These are phyloP conservation scores for Nomada flava DNA, from an alignment of 2,888 invertebrate genomes.

Conservation along the genomic window DNA sequence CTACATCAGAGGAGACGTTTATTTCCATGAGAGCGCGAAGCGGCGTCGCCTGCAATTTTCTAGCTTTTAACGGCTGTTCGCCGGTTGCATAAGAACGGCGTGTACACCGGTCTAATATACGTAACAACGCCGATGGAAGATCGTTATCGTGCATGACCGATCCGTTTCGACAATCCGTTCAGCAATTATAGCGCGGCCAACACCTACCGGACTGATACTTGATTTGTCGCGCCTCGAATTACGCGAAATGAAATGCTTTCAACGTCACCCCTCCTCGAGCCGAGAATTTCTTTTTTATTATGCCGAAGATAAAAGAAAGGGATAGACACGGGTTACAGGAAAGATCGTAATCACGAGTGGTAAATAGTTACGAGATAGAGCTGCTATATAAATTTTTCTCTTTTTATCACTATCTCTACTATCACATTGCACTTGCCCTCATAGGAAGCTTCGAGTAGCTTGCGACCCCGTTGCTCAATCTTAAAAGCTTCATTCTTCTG, in stretches of 20 bases:
- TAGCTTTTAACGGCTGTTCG: slow-evolving; percentile 30
- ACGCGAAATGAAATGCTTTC: slow-evolving; percentile 24
- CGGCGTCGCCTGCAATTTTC: slow-evolving; percentile 50
- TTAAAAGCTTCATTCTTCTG: too few species aligned
- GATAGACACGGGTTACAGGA: neutral
- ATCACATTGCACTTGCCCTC: too few species aligned
- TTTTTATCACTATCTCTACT: too few species aligned
- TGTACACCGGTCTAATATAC: slow-evolving; percentile 11
- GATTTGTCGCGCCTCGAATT: slow-evolving; percentile 49
- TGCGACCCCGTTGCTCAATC: too few species aligned
- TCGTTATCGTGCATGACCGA: slow-evolving; percentile 49
- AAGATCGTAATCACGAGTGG: neutral
- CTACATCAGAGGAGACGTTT: slow-evolving; percentile 60
- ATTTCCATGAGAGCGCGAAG: slow-evolving; percentile 59
- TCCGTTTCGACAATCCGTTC: slow-evolving; percentile 34
- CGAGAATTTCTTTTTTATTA: neutral
- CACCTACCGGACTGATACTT: slow-evolving; percentile 21
- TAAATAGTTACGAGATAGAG: neutral
- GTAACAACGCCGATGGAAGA: slow-evolving; percentile 48
- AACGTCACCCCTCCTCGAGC: neutral
- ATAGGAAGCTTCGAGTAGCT: too few species aligned
- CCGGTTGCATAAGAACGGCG: slow-evolving; percentile 50
- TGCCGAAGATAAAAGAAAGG: neutral
- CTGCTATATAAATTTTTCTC: too few species aligned
- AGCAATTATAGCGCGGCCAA: slow-evolving; percentile 44